Percentiles rank a stretch among this genome's conserved stretches.
Conservation (phyloP, 2,113 vertebrate species). For the Tretioscincus oriximinensis region DNA sequence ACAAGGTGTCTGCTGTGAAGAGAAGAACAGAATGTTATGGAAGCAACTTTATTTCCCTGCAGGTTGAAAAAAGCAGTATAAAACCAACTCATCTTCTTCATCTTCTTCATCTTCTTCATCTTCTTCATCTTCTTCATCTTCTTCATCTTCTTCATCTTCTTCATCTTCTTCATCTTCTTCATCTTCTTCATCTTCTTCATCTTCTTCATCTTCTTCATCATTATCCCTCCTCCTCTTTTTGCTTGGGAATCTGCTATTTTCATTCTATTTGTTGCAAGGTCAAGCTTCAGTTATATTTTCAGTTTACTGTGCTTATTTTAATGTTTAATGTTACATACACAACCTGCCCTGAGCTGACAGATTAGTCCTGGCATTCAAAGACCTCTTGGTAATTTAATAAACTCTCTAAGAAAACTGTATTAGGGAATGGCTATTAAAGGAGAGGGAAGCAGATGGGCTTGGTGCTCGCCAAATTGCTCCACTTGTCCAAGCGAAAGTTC, state of each 20-base stretch:
- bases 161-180: no score
- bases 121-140: no score
- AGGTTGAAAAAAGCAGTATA: no score
- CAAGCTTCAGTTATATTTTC: background rate
- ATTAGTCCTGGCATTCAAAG: background rate
- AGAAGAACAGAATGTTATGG: no score
- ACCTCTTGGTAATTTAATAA: slow-evolving; percentile 4
- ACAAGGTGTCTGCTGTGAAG: no score
- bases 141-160: no score
- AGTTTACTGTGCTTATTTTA: slow-evolving; percentile 33
- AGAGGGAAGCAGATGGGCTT: background rate
- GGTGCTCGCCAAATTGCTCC: background rate
- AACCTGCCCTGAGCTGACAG: slow-evolving; percentile 4
- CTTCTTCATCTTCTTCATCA: no score
- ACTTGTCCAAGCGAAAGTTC: accelerated
- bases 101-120: no score
- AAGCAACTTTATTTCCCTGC: no score
- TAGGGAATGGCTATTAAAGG: background rate
- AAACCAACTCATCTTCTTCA: no score
- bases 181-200: no score
- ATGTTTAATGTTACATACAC: background rate
- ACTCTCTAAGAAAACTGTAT: background rate
- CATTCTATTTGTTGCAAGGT: slow-evolving; percentile 22
- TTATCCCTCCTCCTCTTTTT: background rate
- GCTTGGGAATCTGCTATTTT: slow-evolving; percentile 23